These are phyloP conservation scores for Serilophus lunatus DNA, from an alignment of 2,113 vertebrate genomes.

Conservation along the genomic window DNA sequence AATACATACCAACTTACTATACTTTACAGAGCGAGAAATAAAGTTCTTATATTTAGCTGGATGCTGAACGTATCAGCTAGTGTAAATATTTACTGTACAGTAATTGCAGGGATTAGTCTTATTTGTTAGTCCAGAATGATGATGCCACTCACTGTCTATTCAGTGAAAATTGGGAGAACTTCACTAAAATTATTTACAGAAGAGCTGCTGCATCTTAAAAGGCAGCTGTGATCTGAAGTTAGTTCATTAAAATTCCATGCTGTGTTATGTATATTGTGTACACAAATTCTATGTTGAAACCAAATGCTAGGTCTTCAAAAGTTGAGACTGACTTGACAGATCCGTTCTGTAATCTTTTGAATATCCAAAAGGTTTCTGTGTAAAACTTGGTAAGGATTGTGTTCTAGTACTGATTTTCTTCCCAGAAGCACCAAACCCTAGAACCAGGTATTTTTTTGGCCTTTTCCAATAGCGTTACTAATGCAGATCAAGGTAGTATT, in stretches of 20 bases:
- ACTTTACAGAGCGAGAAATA: neutral
- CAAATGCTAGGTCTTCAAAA: neutral
- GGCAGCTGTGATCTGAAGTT: neutral
- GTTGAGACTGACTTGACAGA: neutral
- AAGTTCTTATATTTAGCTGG: neutral
- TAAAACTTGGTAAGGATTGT: neutral
- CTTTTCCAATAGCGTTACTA: neutral
- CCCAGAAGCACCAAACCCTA: neutral
- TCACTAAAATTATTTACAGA: neutral
- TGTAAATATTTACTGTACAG: slow-evolving; percentile 10
- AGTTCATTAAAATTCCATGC: neutral
- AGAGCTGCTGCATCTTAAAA: neutral
- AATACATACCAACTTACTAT: neutral
- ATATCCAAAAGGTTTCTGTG: neutral
- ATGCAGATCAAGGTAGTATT: neutral
- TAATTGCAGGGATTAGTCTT: neutral
- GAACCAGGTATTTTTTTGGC: neutral
- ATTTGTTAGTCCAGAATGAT: neutral
- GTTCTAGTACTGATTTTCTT: neutral
- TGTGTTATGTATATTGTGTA: neutral
- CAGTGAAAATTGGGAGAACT: neutral
- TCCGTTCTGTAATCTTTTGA: neutral
- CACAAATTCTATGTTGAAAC: neutral
- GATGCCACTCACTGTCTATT: neutral
- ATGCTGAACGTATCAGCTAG: neutral